Base-by-base conservation (phyloP, 2,888 invertebrate species). In the Drosophila melanosoma region DNA sequence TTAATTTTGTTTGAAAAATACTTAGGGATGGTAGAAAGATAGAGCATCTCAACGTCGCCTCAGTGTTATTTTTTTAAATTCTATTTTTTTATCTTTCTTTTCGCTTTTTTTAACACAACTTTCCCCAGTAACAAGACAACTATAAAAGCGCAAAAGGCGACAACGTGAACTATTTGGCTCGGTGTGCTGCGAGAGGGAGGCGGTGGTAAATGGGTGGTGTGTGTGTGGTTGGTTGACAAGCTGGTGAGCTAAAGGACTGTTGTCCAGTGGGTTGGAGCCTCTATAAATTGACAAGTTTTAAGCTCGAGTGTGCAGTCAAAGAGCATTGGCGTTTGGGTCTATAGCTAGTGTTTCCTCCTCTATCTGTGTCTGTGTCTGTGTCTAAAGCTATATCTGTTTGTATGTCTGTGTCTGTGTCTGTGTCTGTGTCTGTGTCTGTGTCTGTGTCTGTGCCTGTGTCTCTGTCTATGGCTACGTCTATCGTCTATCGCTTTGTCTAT, bases 281-380 rank as follows among this genome's bases (percentile, higher is more conserved):
- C 81, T 78, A 83, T 58, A 81, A 87, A 87, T 87, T 87, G 86
- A 87, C 87, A 86, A 87, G 87, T 84, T 87, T 87, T 87, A 79
- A 86, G 79, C 82, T 87, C 60, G 82, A 87, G 86, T 87, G 82
- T 87, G 87, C 86, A 87, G 84, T 82, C 86, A 87, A 87, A 82
- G 83, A 82, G 74, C 78, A 76, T 71, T 74, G 82, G 58, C 76
- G 68, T 35, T 68, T 65, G 76, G 53, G 57, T 26, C 52, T 38
- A 11, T n/a, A 53, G 54, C 54, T 29, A 32, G 49, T 56, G 60
- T 70, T 62, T 69, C 57, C 33, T 56, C 32, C 40, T 15, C 7
- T 57, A 29, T 57, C 32, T 57, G 20, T 56, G 7, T 29, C n/a
- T 70, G 29, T 56, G 7, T 29, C 12, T 70, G 42, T 42, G 49